Conservation (phyloP, 2,113 vertebrate species). For the Oryctolagus cuniculus region mOryCun1.1 NC_091432.1:14889501-14890000, state of each 20-base stretch:
- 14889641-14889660: neutral
- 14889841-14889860: neutral
- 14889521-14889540: too few species aligned
- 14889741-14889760: neutral
- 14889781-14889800: neutral
- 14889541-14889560: neutral
- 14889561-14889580: conserved; percentile 38
- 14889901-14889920: too few species aligned
- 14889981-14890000: too few species aligned
- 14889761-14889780: neutral
- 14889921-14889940: too few species aligned
- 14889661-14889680: neutral
- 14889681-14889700: neutral
- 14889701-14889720: neutral
- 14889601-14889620: conserved; percentile 11
- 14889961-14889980: too few species aligned
- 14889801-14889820: too few species aligned
- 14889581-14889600: neutral
- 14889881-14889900: neutral
- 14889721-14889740: neutral
- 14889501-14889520: too few species aligned
- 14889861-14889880: neutral
- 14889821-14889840: neutral
- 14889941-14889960: too few species aligned
- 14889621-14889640: neutral